Evolutionary conservation across 2,888 invertebrate genomes (phyloP).

Genomic region (Cephus nigrinus): DNA sequence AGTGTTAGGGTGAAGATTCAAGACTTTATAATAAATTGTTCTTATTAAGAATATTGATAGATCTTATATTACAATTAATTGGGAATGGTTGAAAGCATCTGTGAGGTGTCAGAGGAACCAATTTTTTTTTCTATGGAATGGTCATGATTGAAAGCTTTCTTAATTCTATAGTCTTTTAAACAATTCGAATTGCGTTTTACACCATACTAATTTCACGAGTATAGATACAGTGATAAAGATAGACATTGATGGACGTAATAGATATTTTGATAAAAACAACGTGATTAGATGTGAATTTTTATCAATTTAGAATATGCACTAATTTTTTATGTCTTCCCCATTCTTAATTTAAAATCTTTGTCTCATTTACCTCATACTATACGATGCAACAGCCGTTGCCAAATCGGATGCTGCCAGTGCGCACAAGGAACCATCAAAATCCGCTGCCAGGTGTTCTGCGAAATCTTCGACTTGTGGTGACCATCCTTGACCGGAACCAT

Average conservation of each 20-base stretch:
- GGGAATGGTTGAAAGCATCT: neutral
- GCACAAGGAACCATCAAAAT: conserved; percentile 80
- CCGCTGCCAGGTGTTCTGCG: conserved; percentile 75
- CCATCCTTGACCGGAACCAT: conserved; percentile 61
- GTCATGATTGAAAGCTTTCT: neutral
- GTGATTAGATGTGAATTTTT: neutral
- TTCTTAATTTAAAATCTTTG: neutral
- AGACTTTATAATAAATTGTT: neutral
- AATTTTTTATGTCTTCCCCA: neutral
- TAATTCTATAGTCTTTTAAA: neutral
- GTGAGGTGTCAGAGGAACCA: neutral
- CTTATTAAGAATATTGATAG: neutral
- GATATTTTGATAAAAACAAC: neutral
- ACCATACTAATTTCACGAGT: neutral
- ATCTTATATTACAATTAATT: neutral
- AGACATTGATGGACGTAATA: too few species aligned
- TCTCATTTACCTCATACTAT: conserved; percentile 74
- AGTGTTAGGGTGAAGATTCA: neutral
- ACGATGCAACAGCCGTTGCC: conserved; percentile 70
- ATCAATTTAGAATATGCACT: neutral
- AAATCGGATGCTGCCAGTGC: conserved; percentile 76
- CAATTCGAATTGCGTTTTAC: neutral
- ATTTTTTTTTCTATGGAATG: too few species aligned
- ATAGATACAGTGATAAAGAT: neutral
- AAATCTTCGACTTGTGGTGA: conserved; percentile 73